Evolutionary conservation across 2,113 vertebrate species (phyloP), one percentile per base, ranked within the genome.

Genomic region (Triplophysa siluroides): DNA sequence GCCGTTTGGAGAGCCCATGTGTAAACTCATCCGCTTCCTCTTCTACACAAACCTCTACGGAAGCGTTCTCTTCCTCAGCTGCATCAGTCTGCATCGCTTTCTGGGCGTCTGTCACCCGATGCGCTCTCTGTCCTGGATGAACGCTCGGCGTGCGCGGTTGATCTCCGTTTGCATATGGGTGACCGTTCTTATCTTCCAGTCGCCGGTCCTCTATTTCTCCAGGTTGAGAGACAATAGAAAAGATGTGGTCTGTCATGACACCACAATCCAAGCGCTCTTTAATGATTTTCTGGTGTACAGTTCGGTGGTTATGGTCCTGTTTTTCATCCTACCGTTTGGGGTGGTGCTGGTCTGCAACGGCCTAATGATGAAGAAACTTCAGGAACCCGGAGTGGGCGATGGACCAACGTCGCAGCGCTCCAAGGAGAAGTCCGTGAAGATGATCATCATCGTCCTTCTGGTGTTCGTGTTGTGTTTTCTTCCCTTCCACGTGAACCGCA

Each of bases 21-120:
- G 98, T 86, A 99, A 99, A 88, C 81, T 97, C 7, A 95, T 98
- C 11, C 96, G 96, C 77, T 99, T 98, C 90, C 91, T 99, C 33
- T 99, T 99, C 87, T 99, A 99, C 87, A 92, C 95, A 86, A 99
- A 99, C 87, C 91, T 99, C 23, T 99, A 99, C 71, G 95, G 96
- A 90, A 97, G 90, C 90, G 97, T 99, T 88, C 93, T 98, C 16
- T 99, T 99, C 90, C 93, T 99, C 83, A 95, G 94, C 67, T 98
- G 96, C 78, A 98, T 99, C 92, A 99, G 96, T 78, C 63, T 96
- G 76, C 96, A 99, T 47, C 93, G 98, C 0, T 99, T 97, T 81
- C 76, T 98, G 77, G 97, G 97, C 0, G 88, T 99, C 86, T 94
- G 97, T 84, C 93, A 93, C 69, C 97, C 98, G 0, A 91, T 99